phyloP scores from a whole-genome alignment of 2,113 vertebrate species.

The Proterorhinus semilunaris region DNA sequence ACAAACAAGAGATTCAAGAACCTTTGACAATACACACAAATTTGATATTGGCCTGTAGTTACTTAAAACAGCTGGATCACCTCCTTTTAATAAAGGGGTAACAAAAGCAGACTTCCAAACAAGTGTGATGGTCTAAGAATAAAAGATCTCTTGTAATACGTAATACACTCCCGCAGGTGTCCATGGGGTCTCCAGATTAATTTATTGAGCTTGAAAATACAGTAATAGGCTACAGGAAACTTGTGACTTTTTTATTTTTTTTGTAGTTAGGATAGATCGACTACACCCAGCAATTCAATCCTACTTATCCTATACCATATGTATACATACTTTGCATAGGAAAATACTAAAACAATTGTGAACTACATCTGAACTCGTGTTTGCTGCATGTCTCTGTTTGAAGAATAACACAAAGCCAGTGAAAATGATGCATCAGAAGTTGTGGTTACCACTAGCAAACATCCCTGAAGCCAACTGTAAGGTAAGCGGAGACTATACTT shows the following conservation, averaged over 20 bases:
- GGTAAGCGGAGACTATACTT: conserved; percentile 33
- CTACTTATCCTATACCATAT: background rate
- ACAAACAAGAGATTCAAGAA: too few species aligned
- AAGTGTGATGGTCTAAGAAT: background rate
- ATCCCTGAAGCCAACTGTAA: conserved; percentile 76
- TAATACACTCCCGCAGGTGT: too few species aligned
- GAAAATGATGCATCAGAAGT: conserved; percentile 88
- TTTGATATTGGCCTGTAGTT: too few species aligned
- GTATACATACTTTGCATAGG: background rate
- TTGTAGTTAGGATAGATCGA: background rate
- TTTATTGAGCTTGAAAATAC: too few species aligned
- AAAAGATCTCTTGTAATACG: background rate
- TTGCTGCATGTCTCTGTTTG: conserved; percentile 24
- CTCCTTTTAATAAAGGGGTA: too few species aligned
- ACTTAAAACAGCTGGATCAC: too few species aligned
- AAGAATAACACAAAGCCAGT: conserved; percentile 85
- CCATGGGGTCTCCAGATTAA: too few species aligned
- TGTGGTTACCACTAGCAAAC: conserved; percentile 80
- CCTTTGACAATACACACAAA: too few species aligned
- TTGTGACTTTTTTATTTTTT: too few species aligned
- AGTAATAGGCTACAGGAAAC: too few species aligned
- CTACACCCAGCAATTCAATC: background rate
- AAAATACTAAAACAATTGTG: background rate
- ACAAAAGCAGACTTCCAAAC: too few species aligned
- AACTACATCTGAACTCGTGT: background rate